Percentiles rank a stretch among this genome's conserved stretches.
Evolutionary conservation across 2,113 vertebrate genomes (phyloP).

Genomic region (Charadrius vociferus): DNA sequence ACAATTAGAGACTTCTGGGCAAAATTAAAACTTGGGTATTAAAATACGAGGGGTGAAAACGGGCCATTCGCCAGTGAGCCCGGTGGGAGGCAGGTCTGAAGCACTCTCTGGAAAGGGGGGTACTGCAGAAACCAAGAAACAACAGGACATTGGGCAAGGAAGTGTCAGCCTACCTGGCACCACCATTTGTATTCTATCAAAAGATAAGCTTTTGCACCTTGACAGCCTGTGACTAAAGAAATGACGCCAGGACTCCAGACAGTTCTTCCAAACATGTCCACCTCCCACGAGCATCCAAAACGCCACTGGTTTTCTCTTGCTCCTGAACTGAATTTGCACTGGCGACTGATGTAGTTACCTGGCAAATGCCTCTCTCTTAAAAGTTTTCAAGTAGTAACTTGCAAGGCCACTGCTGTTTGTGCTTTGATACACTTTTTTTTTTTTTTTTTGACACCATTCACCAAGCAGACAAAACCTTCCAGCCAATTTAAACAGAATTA

Average conservation of each 20-base stretch:
- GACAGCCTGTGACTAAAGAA: background rate
- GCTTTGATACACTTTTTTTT: background rate
- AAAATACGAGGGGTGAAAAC: accelerated
- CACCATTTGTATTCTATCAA: background rate
- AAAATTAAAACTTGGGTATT: background rate
- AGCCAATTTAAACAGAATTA: background rate
- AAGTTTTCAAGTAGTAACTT: background rate
- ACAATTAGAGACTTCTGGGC: accelerated
- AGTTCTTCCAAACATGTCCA: background rate
- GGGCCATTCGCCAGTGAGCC: background rate
- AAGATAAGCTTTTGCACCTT: background rate
- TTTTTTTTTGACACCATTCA: background rate
- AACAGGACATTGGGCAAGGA: background rate
- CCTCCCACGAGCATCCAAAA: background rate
- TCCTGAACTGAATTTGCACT: background rate
- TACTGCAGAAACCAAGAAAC: background rate
- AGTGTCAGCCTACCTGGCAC: too few relatives aligned
- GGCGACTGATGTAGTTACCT: accelerated
- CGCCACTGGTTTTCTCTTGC: background rate
- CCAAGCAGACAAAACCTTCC: background rate
- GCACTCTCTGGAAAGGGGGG: background rate
- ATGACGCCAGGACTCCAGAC: background rate
- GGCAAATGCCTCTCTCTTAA: background rate
- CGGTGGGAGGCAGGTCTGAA: background rate
- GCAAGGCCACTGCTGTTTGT: background rate